Percentiles rank a stretch among this genome's conserved stretches.
Conservation (phyloP, 2,797 vertebrate species). For the Pachyuromys duprasi region DNA sequence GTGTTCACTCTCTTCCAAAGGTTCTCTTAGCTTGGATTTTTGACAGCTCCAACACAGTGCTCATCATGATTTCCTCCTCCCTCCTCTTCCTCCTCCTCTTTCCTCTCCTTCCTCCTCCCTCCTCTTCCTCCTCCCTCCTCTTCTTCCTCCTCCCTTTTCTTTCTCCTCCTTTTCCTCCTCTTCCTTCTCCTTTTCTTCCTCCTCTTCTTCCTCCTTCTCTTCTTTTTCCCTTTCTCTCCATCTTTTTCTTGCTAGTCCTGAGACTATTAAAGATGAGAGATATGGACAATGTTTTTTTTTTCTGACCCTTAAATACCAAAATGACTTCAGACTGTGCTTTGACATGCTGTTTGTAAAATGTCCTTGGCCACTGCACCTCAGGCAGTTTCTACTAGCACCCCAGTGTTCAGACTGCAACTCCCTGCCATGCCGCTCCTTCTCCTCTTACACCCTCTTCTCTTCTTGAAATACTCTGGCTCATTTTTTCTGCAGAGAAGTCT, state of each 20-base stretch:
- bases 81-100: background rate
- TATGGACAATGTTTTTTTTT: background rate
- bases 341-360: background rate
- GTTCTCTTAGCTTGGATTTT: background rate
- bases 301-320: background rate
- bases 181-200: fast-evolving
- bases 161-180: fast-evolving
- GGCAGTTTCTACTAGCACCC: background rate
- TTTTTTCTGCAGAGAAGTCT: slow-evolving; percentile 8
- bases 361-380: background rate
- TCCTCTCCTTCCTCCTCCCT: too few species aligned
- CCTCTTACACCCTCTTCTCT: background rate
- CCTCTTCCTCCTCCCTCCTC: background rate
- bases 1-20: background rate
- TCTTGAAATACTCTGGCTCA: background rate
- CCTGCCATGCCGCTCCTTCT: background rate
- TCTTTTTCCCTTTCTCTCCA: background rate
- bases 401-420: background rate
- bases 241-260: background rate
- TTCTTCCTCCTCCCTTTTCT: fast-evolving
- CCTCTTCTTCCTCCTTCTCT: fast-evolving
- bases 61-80: background rate
- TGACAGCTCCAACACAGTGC: background rate
- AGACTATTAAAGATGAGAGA: slow-evolving; percentile 17
- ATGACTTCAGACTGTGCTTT: background rate